Evolutionary conservation across 1,140 invertebrate species (phyloP), one percentile per base, ranked within the genome.

Genomic region (Macrobrachium rosenbergii): DNA sequence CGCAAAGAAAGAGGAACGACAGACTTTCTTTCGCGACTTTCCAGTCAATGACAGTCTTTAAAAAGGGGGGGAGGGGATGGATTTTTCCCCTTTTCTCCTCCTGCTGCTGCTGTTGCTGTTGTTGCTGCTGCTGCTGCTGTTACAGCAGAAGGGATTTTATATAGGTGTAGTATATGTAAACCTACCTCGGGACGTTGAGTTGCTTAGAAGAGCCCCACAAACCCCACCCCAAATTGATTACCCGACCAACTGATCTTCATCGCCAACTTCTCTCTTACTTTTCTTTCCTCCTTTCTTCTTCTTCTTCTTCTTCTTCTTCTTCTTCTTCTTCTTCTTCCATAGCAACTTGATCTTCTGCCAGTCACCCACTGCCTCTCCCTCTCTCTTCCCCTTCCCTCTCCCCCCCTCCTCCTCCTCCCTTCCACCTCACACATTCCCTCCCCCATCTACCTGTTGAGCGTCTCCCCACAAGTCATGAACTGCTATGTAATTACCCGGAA

Each of bases 401-500:
- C 64, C 63, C 64, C 60, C 64, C 62, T 81, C 60, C 64, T 17
- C 64, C 60, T 67, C 79, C 28, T 21, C 64, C 63, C 67, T 12
- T 69, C 8, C 12, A 17, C 2, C 6, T 28, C 77, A 8, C 62
- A 1, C 60, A 5, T 62, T 14, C 12, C 19, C 78, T 37, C 37
- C 60, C 59, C 21, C 60, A 7, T 37, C 77, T 8, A 10, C 19
- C 43, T 77, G 7, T 58, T 21, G 2, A 11, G 14, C 21, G 43
- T 28, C 52, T 23, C 23, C 7, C 19, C 52, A 52, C 21, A 72
- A 72, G 23, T 37, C 69, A 43, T 19, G 69, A 23, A 21, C 23
- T 21, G 7, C 21, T 16, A 72, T 72, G 21, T 72, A 11, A 10
- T 37, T 43, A 72, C 69, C 23, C 69, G 43, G 23, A 72, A 23